Base-by-base conservation (phyloP, 2,113 vertebrate genomes). In the Sphaerodactylus townsendi region DNA sequence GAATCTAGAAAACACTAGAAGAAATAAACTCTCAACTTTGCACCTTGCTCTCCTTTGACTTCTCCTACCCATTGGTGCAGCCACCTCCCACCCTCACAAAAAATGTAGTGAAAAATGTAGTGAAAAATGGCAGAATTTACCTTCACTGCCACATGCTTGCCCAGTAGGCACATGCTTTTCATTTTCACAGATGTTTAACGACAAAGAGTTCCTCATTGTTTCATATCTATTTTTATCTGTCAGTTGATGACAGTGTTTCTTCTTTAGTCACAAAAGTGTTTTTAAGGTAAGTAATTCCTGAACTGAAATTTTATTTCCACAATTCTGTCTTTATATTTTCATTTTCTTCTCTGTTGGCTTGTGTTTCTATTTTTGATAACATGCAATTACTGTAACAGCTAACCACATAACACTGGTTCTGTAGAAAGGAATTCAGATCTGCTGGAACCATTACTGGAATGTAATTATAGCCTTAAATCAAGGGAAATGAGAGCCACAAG, bases 391-490 rank as follows among this genome's bases (percentile, higher is more conserved):
- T 66, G n/a, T 46, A 88, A 69, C 77, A 76, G 74, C 69, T 33
- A 83, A 81, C 87, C 33, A 77, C 8, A 77, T 81, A n/a, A 82
- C 41, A n/a, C n/a, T 81, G 64, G 19, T 74, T 81, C 74, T 39
- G 30, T 65, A 66, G 53, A 46, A 85, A 83, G 69, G 62, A 80
- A 90, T 82, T 39, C 66, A 8, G 23, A 30, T 85, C 85, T 90
- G 56, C 48, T 84, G 28, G 81, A 87, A 53, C 74, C 14, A 77
- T 44, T 56, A 23, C 39, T 85, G 87, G 41, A 84, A 88, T 83
- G 37, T 88, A 92, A 90, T 93, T 87, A 77, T 41, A 48, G 21
- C 65, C 71, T 79, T 91, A 86, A 89, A 92, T 88, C 79, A 77
- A 46, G 0, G 0, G 39, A 90, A 82, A 62, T 88, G 48, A 85